These are phyloP conservation scores for Fragum sueziense DNA, from an alignment of 2,888 invertebrate species.

Conservation along the genomic window DNA sequence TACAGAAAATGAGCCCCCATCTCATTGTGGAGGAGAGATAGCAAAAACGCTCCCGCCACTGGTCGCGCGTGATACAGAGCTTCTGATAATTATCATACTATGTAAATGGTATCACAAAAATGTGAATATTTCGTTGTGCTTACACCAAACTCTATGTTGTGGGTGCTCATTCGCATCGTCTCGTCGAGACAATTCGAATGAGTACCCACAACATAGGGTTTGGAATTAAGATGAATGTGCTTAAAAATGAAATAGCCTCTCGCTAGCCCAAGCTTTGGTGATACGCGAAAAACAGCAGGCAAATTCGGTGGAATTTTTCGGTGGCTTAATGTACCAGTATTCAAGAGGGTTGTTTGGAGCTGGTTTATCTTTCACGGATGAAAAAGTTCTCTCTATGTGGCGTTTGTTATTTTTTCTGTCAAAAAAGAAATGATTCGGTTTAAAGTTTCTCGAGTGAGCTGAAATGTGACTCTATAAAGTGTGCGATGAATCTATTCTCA, in stretches of 20 bases:
- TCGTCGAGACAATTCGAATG: too few species aligned
- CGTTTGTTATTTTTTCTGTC: conserved; percentile 5
- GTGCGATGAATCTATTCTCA: background rate
- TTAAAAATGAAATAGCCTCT: too few species aligned
- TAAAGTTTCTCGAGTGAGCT: conserved; percentile 15
- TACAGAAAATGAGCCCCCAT: conserved; percentile 19
- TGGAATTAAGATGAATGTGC: too few species aligned
- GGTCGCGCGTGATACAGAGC: conserved; percentile 18
- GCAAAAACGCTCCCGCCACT: conserved; percentile 13
- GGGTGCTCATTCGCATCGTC: too few species aligned
- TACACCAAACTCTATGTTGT: too few species aligned
- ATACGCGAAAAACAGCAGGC: conserved; percentile 18
- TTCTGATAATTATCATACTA: too few species aligned
- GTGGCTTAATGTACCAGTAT: conserved; percentile 19
- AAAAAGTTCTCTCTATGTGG: conserved; percentile 5
- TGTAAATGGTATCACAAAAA: too few species aligned
- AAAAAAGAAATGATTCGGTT: conserved; percentile 13
- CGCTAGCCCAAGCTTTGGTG: too few species aligned
- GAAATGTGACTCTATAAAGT: conserved; percentile 2
- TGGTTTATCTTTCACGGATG: conserved; percentile 3
- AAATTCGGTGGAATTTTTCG: conserved; percentile 15
- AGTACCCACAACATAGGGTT: too few species aligned
- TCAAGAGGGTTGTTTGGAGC: background rate
- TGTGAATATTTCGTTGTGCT: too few species aligned
- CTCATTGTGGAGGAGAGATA: conserved; percentile 16